Percentiles rank a stretch among this genome's conserved stretches.
Conservation (phyloP, 2,113 vertebrate species). For the Colistium nudipinnis region DNA sequence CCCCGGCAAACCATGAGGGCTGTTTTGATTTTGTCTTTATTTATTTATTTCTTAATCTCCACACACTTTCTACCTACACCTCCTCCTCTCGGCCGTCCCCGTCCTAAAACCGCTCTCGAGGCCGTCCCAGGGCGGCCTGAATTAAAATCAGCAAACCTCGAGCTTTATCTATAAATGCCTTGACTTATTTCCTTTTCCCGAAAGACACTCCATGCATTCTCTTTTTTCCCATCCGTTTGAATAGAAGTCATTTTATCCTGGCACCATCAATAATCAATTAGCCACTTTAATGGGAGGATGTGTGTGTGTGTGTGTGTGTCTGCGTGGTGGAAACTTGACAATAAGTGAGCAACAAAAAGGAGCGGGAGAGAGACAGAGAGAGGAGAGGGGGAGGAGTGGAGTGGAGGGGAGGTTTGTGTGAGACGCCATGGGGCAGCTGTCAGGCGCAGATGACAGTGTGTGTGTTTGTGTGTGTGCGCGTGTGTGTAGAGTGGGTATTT, state of each 20-base stretch:
- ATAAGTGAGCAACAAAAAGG: conserved; percentile 81
- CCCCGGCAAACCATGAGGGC: conserved; percentile 32
- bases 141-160: conserved; percentile 7
- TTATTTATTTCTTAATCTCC: conserved; percentile 9
- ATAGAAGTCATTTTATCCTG: conserved; percentile 72
- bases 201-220: conserved; percentile 45
- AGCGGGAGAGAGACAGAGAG: conserved; percentile 39
- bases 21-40: conserved; percentile 21
- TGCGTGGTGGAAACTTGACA: conserved; percentile 76
- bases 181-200: conserved; percentile 48
- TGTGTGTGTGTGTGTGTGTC: conserved; percentile 61
- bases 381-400: conserved; percentile 23
- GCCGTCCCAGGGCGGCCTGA: conserved; percentile 7
- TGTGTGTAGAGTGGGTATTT: conserved; percentile 14
- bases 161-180: conserved; percentile 57
- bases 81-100: conserved; percentile 7
- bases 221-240: conserved; percentile 59
- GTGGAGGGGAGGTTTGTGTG: conserved; percentile 48
- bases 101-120: conserved; percentile 35
- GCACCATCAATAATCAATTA: conserved; percentile 83
- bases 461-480: conserved; percentile 48
- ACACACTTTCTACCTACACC: conserved; percentile 21
- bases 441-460: conserved; percentile 75
- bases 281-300: conserved; percentile 75
- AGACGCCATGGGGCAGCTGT: conserved; percentile 77